phyloP scores from a whole-genome alignment of 2,888 invertebrate genomes.

The Pheosia gnoma region DNA sequence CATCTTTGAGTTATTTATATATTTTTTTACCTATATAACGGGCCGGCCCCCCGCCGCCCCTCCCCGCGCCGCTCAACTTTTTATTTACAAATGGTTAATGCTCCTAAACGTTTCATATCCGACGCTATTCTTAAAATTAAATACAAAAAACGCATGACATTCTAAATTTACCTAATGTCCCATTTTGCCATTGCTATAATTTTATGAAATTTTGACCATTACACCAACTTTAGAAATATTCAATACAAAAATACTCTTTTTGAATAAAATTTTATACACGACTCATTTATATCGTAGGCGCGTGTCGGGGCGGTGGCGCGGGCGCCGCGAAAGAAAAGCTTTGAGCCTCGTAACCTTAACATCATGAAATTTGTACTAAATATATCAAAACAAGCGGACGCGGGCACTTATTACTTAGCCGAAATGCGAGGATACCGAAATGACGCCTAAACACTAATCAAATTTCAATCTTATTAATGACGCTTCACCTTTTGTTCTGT shows the following conservation, averaged over 20 bases:
- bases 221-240: conserved; percentile 85
- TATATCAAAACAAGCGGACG: conserved; percentile 81
- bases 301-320: conserved; percentile 60
- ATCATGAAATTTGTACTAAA: conserved; percentile 85
- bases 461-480: conserved; percentile 57
- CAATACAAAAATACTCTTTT: conserved; percentile 86
- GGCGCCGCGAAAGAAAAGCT: conserved; percentile 79
- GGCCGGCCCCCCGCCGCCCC: conserved; percentile 65
- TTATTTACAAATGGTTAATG: conserved; percentile 89
- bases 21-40: conserved; percentile 83
- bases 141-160: conserved; percentile 84
- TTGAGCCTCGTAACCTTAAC: conserved; percentile 84
- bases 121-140: conserved; percentile 85
- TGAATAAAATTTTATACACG: conserved; percentile 84
- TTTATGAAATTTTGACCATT: conserved; percentile 85
- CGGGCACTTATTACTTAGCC: conserved; percentile 81
- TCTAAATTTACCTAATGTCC: conserved; percentile 82
- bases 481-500: conserved; percentile 43
- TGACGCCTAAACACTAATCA: conserved; percentile 81
- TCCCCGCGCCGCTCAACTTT: conserved; percentile 63
- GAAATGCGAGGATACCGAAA: conserved; percentile 84
- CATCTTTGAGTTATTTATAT: conserved; percentile 84
- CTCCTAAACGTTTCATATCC: conserved; percentile 87
- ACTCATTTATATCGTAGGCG: conserved; percentile 72
- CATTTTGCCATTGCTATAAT: conserved; percentile 81